These are phyloP conservation scores for Coelopa frigida DNA, from an alignment of 1,140 invertebrate genomes.

Conservation along the genomic window DNA sequence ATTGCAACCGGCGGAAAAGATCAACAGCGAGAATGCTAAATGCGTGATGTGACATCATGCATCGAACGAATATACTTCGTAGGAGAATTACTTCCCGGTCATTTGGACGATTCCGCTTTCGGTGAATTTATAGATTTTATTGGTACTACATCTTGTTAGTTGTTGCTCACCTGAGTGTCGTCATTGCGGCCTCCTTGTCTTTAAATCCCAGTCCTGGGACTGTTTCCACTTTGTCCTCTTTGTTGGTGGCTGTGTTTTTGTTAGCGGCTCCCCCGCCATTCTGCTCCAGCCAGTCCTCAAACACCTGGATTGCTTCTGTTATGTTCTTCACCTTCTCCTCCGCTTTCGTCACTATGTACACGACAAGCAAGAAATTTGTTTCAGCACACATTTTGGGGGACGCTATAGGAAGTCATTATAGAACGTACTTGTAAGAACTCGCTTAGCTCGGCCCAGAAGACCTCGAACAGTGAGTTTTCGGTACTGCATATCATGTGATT, in stretches of 20 bases:
- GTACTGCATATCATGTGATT: constrained; percentile 56
- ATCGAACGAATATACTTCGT: too few species aligned
- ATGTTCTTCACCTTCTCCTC: constrained; percentile 62
- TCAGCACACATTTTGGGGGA: background rate
- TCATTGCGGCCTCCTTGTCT: constrained; percentile 50
- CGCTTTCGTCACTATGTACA: constrained; percentile 55
- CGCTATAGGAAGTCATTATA: background rate
- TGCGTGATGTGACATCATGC: too few species aligned
- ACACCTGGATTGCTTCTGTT: constrained; percentile 57
- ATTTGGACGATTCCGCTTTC: too few species aligned
- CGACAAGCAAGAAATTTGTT: background rate
- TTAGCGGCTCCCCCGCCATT: constrained; percentile 49
- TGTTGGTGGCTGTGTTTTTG: constrained; percentile 43
- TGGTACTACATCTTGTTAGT: background rate
- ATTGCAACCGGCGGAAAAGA: background rate
- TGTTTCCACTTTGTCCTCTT: constrained; percentile 46
- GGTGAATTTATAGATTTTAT: too few species aligned
- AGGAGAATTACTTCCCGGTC: too few species aligned
- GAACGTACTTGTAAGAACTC: constrained; percentile 56
- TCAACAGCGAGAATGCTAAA: background rate
- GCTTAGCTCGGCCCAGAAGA: constrained; percentile 55
- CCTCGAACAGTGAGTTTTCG: constrained; percentile 57
- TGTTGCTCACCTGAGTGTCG: constrained; percentile 42
- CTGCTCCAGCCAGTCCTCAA: constrained; percentile 57
- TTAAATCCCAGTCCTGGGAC: constrained; percentile 60